A percentile compares a stretch with the other conserved stretches of the same genome.
Evolutionary conservation across 2,113 vertebrate genomes (phyloP).

Genomic region (Odocoileus hemionus): DNA sequence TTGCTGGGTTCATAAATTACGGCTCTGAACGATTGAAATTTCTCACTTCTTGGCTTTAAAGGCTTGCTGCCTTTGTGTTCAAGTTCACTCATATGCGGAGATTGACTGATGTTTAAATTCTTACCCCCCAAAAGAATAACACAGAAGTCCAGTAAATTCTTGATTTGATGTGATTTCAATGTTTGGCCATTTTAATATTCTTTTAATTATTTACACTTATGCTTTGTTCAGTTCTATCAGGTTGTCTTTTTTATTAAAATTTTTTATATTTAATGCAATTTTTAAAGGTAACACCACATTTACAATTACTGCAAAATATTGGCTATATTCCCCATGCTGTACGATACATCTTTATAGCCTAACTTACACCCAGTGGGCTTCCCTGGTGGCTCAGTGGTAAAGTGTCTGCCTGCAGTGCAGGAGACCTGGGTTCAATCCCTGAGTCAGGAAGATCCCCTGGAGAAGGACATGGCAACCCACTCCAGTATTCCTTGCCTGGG

Average conservation of each 20-base stretch:
- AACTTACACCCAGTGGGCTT: background rate
- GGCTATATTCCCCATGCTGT: background rate
- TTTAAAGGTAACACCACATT: background rate
- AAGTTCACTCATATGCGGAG: background rate
- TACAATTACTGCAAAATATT: background rate
- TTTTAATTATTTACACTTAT: background rate
- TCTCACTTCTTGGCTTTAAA: constrained; percentile 36
- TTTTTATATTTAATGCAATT: background rate
- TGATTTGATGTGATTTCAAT: background rate
- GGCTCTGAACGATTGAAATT: background rate
- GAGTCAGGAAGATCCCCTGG: background rate
- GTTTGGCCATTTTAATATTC: background rate
- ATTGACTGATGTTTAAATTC: background rate
- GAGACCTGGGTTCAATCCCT: fast-evolving
- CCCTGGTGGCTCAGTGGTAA: background rate
- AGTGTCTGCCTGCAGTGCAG: background rate
- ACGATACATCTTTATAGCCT: background rate
- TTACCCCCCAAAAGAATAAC: background rate
- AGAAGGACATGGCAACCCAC: background rate
- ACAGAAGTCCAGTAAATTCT: background rate
- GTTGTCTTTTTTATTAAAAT: background rate
- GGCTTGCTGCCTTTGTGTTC: background rate
- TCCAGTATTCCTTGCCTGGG: background rate
- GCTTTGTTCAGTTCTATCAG: background rate
- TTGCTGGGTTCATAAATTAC: background rate